Conservation (phyloP, 1,140 invertebrate species). For the Euwallacea similis region DNA sequence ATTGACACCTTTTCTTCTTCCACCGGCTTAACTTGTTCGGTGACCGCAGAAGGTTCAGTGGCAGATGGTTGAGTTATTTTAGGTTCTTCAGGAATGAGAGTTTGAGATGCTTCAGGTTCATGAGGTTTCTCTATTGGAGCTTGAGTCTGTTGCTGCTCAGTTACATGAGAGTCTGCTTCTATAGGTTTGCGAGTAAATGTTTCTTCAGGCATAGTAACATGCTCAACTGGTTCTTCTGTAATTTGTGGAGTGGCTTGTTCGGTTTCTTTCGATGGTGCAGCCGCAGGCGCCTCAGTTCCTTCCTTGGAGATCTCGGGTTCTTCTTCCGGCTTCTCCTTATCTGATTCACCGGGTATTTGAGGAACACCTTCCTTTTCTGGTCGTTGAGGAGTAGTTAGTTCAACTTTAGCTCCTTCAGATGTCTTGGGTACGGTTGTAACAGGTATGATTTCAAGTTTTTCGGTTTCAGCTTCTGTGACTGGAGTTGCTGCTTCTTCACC, state of each 20-base stretch:
- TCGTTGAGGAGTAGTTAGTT: neutral
- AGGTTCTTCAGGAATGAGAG: neutral
- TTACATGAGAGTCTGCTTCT: conserved; percentile 32
- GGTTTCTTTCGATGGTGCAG: conserved; percentile 10
- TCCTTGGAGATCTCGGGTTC: neutral
- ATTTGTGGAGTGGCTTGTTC: neutral
- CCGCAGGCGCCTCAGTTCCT: neutral
- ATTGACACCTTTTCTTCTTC: too few relatives aligned
- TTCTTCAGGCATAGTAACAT: conserved; percentile 32
- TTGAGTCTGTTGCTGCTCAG: conserved; percentile 31
- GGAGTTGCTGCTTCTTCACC: too few relatives aligned
- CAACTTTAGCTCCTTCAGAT: conserved; percentile 5
- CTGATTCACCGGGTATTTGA: neutral
- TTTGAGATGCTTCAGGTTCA: neutral
- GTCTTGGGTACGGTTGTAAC: conserved; percentile 7
- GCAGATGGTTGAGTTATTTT: neutral
- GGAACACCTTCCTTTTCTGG: neutral
- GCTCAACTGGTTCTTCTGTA: conserved; percentile 24
- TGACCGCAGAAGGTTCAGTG: neutral
- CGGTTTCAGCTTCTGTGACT: too few relatives aligned
- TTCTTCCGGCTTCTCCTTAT: conserved; percentile 5
- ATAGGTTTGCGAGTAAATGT: conserved; percentile 27
- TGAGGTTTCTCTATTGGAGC: conserved; percentile 3
- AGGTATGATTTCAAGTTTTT: too few relatives aligned
- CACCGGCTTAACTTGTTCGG: neutral